phyloP scores from a whole-genome alignment of 2,797 vertebrate species.

The Margarornis squamiger region DNA sequence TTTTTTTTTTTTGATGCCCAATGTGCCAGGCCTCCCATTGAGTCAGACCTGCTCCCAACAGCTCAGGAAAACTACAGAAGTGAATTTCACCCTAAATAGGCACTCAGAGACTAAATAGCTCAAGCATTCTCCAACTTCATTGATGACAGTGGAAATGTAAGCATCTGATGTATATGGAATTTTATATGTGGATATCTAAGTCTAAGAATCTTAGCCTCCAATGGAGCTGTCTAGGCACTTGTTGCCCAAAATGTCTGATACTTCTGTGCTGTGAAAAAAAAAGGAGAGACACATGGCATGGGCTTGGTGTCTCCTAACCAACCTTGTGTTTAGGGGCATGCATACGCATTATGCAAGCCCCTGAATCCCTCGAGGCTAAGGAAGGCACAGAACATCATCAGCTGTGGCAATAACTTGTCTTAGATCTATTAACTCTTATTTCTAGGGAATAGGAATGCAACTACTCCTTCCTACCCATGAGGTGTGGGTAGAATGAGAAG shows the following conservation, averaged over 20 bases:
- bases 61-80: neutral
- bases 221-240: neutral
- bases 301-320: neutral
- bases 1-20: neutral
- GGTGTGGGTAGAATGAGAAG: neutral
- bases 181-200: fast-evolving
- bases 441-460: neutral
- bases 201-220: neutral
- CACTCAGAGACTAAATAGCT: neutral
- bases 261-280: neutral
- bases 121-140: neutral
- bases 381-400: neutral
- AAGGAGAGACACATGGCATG: fast-evolving
- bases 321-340: neutral
- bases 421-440: neutral
- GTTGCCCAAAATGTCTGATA: neutral
- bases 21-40: neutral
- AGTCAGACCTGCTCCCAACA: neutral
- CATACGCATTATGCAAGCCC: neutral
- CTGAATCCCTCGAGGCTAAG: neutral
- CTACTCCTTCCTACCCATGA: neutral
- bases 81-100: neutral
- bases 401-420: neutral
- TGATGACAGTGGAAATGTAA: neutral
- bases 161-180: neutral